A percentile compares a stretch with the other conserved stretches of the same genome.
Conservation (phyloP, 2,797 vertebrate genomes). For the Melopsittacus undulatus region DNA sequence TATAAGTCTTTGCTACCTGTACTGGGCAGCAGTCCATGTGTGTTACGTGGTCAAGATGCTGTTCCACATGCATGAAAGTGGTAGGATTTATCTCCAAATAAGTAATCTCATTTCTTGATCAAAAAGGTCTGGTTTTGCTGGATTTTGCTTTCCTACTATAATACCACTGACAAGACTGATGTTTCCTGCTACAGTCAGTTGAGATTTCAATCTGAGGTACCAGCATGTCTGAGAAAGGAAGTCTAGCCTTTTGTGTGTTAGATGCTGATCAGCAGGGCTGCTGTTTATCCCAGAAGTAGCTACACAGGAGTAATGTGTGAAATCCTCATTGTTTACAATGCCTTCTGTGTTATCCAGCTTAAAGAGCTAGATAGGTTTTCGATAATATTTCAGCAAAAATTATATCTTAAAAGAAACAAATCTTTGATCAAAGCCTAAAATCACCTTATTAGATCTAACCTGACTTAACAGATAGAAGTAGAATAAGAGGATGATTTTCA, state of each 20-base stretch:
- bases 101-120: not conserved
- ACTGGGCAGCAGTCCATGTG: not conserved
- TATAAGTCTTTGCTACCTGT: not conserved
- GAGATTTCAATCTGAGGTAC: not conserved
- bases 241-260: not conserved
- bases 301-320: not conserved
- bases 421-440: conserved; percentile 36
- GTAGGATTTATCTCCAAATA: not conserved
- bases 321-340: not conserved
- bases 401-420: not conserved
- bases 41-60: not conserved
- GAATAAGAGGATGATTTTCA: not conserved
- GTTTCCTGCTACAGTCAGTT: not conserved
- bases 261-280: not conserved
- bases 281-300: not conserved
- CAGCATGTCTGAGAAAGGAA: not conserved
- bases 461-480: not conserved
- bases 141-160: not conserved
- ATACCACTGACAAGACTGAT: not conserved
- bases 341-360: not conserved
- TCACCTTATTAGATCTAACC: not conserved
- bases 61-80: not conserved
- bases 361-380: not conserved
- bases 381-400: not conserved
- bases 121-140: not conserved